These are phyloP conservation scores for Mactromeris polynyma DNA, from an alignment of 2,888 invertebrate species.

Conservation along the genomic window DNA sequence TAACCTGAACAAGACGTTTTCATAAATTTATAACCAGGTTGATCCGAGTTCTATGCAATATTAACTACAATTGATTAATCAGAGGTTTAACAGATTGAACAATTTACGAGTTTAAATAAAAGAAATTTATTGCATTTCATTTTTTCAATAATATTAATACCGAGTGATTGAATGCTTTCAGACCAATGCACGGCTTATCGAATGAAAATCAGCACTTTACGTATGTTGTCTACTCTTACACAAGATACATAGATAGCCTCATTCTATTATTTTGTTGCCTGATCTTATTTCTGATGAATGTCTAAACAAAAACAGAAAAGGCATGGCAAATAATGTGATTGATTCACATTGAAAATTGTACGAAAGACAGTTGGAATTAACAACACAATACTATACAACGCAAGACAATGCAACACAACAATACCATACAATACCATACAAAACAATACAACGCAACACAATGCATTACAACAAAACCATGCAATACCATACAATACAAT, in stretches of 20 bases:
- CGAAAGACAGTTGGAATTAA: not conserved
- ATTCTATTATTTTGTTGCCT: not conserved
- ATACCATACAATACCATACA: too few species aligned
- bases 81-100: not conserved
- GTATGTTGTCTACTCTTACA: not conserved
- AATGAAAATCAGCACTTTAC: not conserved
- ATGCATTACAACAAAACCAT: too few species aligned
- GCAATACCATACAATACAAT: too few species aligned
- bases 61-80: not conserved
- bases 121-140: not conserved
- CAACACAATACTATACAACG: too few species aligned
- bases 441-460: too few species aligned
- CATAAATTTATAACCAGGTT: not conserved
- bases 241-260: not conserved
- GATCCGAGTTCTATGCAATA: not conserved
- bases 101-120: conserved; percentile 3
- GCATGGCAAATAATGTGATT: not conserved
- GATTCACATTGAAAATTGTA: not conserved
- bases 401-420: too few species aligned
- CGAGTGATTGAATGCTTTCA: not conserved
- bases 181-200: not conserved
- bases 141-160: not conserved
- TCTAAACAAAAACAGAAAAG: not conserved
- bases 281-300: not conserved
- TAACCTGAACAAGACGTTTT: not conserved